phyloP scores from a whole-genome alignment of 2,888 invertebrate species.

The Craniophora ligustri region DNA sequence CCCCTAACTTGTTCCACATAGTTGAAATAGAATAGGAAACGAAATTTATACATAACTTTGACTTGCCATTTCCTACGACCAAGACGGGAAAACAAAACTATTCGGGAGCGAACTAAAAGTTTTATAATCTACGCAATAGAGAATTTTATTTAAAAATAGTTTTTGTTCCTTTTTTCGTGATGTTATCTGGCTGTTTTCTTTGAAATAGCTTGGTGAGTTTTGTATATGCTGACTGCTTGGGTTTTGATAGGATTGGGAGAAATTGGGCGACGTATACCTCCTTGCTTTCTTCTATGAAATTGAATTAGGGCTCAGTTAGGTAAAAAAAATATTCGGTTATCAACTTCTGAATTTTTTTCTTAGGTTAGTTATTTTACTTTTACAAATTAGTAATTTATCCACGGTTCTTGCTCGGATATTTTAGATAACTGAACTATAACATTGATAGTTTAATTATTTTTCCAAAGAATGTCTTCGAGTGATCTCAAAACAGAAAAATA shows the following conservation, averaged over 20 bases:
- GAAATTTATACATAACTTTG: slow-evolving; percentile 34
- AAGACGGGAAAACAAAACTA: slow-evolving; percentile 45
- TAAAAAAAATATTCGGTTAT: too few species aligned
- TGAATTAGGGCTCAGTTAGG: neutral
- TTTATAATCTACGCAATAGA: slow-evolving; percentile 40
- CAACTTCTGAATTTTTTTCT: neutral
- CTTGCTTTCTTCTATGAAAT: neutral
- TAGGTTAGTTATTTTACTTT: neutral
- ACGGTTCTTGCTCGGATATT: too few species aligned
- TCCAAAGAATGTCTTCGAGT: too few species aligned
- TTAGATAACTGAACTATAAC: too few species aligned
- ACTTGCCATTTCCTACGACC: slow-evolving; percentile 32
- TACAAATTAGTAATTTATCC: too few species aligned
- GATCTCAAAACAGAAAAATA: too few species aligned
- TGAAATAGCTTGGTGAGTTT: slow-evolving; percentile 3
- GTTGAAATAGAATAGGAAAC: slow-evolving; percentile 30
- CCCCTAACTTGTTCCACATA: slow-evolving; percentile 8
- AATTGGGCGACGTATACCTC: neutral
- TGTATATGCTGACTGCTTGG: neutral
- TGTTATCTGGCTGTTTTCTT: slow-evolving; percentile 11
- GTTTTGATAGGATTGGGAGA: neutral
- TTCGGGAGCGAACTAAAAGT: slow-evolving; percentile 33
- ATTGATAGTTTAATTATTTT: too few species aligned
- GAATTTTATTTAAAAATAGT: slow-evolving; percentile 45
- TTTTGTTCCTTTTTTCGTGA: slow-evolving; percentile 12